Percentiles rank a stretch among this genome's conserved stretches.
Conservation (phyloP, 2,797 vertebrate species). For the Poecilia wingei region DNA sequence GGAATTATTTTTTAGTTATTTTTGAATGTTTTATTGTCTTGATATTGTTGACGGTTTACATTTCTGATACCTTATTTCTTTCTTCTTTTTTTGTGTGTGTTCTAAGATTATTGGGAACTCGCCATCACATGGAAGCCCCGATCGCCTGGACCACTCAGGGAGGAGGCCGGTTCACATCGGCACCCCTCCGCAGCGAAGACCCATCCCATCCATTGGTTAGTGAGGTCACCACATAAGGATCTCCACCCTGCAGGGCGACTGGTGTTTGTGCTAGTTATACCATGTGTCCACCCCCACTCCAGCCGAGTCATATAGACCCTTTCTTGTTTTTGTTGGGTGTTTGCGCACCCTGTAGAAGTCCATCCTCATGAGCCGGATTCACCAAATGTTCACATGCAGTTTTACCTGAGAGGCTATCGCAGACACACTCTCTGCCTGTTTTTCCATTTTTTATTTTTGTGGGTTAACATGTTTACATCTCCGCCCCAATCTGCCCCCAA, state of each 20-base stretch:
- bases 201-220: conserved; percentile 96
- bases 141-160: conserved; percentile 85
- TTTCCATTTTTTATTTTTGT: conserved; percentile 34
- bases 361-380: conserved; percentile 68
- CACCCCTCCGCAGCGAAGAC: conserved; percentile 83
- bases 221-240: conserved; percentile 78
- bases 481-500: conserved; percentile 55
- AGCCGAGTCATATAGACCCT: conserved; percentile 42
- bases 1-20: conserved; percentile 40
- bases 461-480: conserved; percentile 53
- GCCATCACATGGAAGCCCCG: conserved; percentile 82
- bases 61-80: conserved; percentile 63
- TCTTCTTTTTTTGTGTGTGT: conserved; percentile 72
- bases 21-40: conserved; percentile 32
- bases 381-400: conserved; percentile 60
- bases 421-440: conserved; percentile 43
- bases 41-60: not conserved
- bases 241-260: conserved; percentile 65
- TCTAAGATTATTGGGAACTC: conserved; percentile 95
- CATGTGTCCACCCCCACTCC: conserved; percentile 62
- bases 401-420: conserved; percentile 58
- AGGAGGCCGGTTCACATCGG: conserved; percentile 85
- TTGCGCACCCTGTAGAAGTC: conserved; percentile 52
- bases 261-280: conserved; percentile 74
- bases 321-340: conserved; percentile 38